Evolutionary conservation across 2,888 invertebrate genomes (phyloP).

Genomic region (Lycia hirtaria): DNA sequence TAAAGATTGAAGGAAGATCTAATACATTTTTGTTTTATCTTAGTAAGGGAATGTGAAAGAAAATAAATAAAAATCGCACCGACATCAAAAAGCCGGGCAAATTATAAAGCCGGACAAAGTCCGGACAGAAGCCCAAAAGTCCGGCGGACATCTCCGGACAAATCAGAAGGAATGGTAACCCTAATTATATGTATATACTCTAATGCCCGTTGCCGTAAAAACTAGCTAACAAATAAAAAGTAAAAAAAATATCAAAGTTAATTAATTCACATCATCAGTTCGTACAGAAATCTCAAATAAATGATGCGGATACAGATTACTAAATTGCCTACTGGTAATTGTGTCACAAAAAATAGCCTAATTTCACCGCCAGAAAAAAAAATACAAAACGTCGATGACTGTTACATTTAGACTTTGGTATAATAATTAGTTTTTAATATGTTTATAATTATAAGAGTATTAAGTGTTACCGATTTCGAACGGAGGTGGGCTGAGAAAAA

Average conservation of each 20-base stretch:
- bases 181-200: too few species aligned
- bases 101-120: too few species aligned
- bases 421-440: conserved; percentile 23
- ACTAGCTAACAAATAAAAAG: background rate
- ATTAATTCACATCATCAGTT: conserved; percentile 7
- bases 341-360: conserved; percentile 20
- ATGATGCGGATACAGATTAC: conserved; percentile 17
- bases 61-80: too few species aligned
- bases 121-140: too few species aligned
- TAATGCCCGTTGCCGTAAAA: background rate
- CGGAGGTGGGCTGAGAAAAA: conserved; percentile 15
- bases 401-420: conserved; percentile 4
- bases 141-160: too few species aligned
- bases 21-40: too few species aligned
- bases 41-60: too few species aligned
- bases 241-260: conserved; percentile 1
- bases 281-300: conserved; percentile 12
- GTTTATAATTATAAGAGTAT: conserved; percentile 22
- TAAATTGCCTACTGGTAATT: conserved; percentile 13
- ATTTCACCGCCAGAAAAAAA: conserved; percentile 25
- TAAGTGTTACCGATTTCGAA: conserved; percentile 13
- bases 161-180: too few species aligned
- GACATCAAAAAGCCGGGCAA: too few species aligned
- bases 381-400: conserved; percentile 16
- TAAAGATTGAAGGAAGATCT: too few species aligned